A percentile compares a stretch with the other conserved stretches of the same genome.
These are phyloP conservation scores for Oceanodroma leucorhoa DNA, from an alignment of 2,797 vertebrate genomes.

Conservation along the genomic window DNA sequence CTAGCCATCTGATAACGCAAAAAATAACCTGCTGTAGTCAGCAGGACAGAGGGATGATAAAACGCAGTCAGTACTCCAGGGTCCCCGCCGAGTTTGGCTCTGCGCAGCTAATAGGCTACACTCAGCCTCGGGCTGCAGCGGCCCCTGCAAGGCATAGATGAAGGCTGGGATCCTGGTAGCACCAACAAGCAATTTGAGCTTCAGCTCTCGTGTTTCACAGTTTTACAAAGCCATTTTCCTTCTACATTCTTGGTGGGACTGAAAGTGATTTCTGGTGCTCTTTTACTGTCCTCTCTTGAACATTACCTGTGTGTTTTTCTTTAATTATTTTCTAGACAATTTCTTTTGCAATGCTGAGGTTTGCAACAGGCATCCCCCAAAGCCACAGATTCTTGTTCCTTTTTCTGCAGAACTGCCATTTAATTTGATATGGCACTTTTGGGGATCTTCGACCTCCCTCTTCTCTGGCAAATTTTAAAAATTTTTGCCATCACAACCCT, in stretches of 20 bases:
- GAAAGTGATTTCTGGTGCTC: not conserved
- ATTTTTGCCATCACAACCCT: not conserved
- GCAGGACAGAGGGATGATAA: slow-evolving; percentile 14
- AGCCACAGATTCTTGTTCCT: not conserved
- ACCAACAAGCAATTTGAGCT: not conserved
- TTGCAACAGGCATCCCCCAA: not conserved
- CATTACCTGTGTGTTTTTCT: not conserved
- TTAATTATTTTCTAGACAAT: not conserved
- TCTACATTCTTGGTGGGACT: not conserved
- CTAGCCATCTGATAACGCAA: not conserved
- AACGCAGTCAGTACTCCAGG: not conserved
- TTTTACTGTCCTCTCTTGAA: not conserved
- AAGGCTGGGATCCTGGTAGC: not conserved
- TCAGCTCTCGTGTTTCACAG: not conserved
- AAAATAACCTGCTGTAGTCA: slow-evolving; percentile 12
- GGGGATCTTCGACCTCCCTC: not conserved
- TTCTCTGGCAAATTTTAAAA: not conserved
- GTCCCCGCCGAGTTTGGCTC: not conserved
- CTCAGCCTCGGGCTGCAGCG: not conserved
- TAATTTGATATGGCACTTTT: not conserved
- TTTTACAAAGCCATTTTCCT: not conserved
- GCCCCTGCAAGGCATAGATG: not conserved
- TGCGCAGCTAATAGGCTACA: not conserved
- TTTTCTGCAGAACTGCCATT: not conserved
- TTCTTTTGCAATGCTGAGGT: not conserved